Conservation (phyloP, 1,140 invertebrate genomes). For the Tetramorium alpestre region DNA sequence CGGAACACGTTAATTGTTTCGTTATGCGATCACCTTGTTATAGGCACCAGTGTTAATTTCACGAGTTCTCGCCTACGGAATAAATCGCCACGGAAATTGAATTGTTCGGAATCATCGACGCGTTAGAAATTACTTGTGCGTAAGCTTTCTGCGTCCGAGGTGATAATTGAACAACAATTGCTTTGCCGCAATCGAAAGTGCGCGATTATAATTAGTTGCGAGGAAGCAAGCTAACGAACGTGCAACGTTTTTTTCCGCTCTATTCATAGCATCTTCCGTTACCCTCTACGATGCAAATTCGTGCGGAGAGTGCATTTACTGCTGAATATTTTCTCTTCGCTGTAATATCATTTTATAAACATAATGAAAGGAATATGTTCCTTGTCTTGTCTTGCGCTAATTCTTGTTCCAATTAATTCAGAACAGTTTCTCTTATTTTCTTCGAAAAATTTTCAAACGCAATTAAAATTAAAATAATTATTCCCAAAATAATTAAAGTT, state of each 20-base stretch:
- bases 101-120: constrained; percentile 5
- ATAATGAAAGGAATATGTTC: background rate
- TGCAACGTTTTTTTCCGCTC: background rate
- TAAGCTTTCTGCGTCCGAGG: background rate
- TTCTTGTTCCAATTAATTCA: background rate
- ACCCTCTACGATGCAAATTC: constrained; percentile 20
- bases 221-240: constrained; percentile 20
- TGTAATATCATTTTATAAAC: background rate
- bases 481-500: background rate
- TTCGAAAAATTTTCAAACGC: background rate
- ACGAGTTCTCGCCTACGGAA: background rate
- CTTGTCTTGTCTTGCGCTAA: background rate
- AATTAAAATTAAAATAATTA: background rate
- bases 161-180: constrained; percentile 36
- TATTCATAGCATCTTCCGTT: background rate
- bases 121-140: background rate
- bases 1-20: constrained; percentile 51
- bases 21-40: constrained; percentile 32
- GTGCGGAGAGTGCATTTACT: background rate
- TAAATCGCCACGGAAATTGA: constrained; percentile 19
- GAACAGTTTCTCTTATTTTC: constrained; percentile 11
- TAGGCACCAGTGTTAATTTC: background rate
- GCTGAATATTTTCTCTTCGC: background rate
- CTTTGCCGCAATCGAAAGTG: constrained; percentile 30
- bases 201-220: constrained; percentile 20